Evolutionary conservation across 2,888 invertebrate species (phyloP), one percentile per base, ranked within the genome.

Genomic region (Helleia helle): DNA sequence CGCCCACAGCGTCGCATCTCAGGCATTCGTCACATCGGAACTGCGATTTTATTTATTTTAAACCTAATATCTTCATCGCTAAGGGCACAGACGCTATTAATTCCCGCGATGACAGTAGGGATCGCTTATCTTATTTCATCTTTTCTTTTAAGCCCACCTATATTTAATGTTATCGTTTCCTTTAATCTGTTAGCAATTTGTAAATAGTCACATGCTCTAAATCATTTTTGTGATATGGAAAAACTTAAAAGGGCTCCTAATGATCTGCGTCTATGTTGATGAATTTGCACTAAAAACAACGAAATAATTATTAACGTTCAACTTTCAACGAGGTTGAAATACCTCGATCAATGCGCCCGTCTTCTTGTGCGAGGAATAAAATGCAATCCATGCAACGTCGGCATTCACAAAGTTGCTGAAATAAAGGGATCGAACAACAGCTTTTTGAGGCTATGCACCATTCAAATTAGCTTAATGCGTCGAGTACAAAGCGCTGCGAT

Each of bases 381-480:
- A 79, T 76, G 74, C 74, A 70, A 65, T 62, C 59, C 62, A 62
- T 70, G 73, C 69, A 65, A 55, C 58, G 65, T 58, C 67, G 66
- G 40, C 70, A 67, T 64, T 63, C 68, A 77, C 79, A 79, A 71
- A 75, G 74, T 66, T 70, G 69, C 62, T 69, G 63, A 77, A 80
- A 80, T 72, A 71, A 72, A 72, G 71, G 72, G 79, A 76, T 71
- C 70, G 63, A 77, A 76, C 77, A 80, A 80, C 75, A 69, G 71
- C 71, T 76, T 80, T 79, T 80, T 75, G 71, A 79, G 56, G 62
- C 71, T 66, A 68, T 73, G 68, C 69, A 62, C 76, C 74, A 81
- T 83, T 83, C 81, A 81, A 84, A 84, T 84, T 81, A 83, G 81
- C 79, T 79, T 76, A 83, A 81, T 81, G 80, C 76, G 65, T 71